Evolutionary conservation across 2,888 invertebrate species (phyloP).

Genomic region (Phortica okadai): DNA sequence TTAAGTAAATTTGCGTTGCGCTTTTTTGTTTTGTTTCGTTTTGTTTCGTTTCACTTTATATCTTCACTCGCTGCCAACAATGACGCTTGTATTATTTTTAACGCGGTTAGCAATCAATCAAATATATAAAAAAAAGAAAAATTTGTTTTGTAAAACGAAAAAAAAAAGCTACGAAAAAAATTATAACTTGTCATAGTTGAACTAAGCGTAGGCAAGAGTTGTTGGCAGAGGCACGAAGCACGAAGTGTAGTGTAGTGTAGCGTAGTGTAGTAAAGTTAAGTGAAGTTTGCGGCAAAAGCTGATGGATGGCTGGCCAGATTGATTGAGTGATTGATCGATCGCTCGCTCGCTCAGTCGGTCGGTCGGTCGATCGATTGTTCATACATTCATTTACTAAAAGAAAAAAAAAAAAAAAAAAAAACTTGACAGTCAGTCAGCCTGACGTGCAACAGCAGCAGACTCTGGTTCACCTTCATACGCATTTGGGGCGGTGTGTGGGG

Average conservation of each 20-base stretch:
- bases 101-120: constrained; percentile 21
- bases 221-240: neutral
- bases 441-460: constrained; percentile 5
- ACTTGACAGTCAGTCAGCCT: neutral
- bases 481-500: neutral
- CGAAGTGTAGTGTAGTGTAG: neutral
- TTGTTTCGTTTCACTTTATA: too few species aligned
- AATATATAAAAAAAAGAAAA: too few species aligned
- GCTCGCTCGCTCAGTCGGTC: too few species aligned
- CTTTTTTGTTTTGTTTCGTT: neutral
- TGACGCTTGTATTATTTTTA: neutral
- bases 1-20: constrained; percentile 28
- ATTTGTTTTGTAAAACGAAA: neutral
- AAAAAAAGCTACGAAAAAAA: neutral
- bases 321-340: constrained; percentile 64
- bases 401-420: too few species aligned
- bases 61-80: too few species aligned
- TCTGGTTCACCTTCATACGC: neutral
- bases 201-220: neutral
- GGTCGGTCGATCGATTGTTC: constrained; percentile 12
- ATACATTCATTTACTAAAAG: too few species aligned
- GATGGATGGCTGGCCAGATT: constrained; percentile 62
- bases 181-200: constrained; percentile 23
- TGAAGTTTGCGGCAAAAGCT: constrained; percentile 36
- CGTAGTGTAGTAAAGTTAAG: neutral